Evolutionary conservation across 2,888 invertebrate species (phyloP).

Genomic region (Monopis laevigella): DNA sequence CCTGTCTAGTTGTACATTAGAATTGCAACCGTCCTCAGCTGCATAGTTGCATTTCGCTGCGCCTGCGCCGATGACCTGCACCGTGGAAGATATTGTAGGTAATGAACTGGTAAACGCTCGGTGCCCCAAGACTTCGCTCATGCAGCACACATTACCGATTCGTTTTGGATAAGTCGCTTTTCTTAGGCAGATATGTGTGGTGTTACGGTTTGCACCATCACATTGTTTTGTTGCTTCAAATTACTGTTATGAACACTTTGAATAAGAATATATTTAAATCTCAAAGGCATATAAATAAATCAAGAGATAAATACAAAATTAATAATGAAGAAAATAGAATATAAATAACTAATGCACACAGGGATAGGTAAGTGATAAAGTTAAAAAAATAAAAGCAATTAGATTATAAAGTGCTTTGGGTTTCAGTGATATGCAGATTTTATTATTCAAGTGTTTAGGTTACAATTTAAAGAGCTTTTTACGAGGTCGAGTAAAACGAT

Average conservation of each 20-base stretch:
- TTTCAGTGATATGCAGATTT: background rate
- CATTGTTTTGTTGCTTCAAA: too few species aligned
- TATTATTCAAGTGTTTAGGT: conserved; percentile 5
- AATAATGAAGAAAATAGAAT: too few species aligned
- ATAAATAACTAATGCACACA: too few species aligned
- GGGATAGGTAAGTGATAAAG: too few species aligned
- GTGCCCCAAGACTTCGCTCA: conserved; percentile 19
- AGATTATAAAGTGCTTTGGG: background rate
- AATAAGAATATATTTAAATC: too few species aligned
- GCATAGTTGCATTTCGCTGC: conserved; percentile 9
- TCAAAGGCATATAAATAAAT: too few species aligned
- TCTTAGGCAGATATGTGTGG: background rate
- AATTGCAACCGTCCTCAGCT: background rate
- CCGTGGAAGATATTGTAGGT: conserved; percentile 12
- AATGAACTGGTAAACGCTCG: conserved; percentile 14
- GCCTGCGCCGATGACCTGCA: conserved; percentile 7
- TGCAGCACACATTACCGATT: conserved; percentile 47
- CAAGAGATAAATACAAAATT: too few species aligned
- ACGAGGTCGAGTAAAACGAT: conserved; percentile 2
- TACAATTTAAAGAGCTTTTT: conserved; percentile 9
- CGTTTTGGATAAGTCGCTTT: conserved; percentile 32
- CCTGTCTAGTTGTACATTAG: conserved; percentile 7
- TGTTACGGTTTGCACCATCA: too few species aligned
- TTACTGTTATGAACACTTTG: too few species aligned
- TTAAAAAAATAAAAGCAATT: too few species aligned